These are phyloP conservation scores for Protonemura montana DNA, from an alignment of 2,888 invertebrate species.

Conservation along the genomic window DNA sequence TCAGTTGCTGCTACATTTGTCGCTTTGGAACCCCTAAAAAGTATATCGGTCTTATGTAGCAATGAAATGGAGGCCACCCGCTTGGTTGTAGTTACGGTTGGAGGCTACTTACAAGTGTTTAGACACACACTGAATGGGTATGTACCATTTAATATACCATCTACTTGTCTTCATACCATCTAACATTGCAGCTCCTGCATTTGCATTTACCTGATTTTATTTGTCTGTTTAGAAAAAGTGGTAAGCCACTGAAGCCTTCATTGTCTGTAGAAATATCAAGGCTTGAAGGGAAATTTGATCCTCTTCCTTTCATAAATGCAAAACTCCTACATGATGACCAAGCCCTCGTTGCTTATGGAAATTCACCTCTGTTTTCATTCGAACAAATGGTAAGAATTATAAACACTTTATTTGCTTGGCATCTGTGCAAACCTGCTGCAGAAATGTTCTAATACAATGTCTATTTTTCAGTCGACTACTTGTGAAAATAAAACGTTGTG, in stretches of 20 bases:
- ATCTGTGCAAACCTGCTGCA: no score
- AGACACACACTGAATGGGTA: conserved; percentile 79
- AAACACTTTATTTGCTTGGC: no score
- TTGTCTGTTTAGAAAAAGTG: conserved; percentile 56
- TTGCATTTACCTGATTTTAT: no score
- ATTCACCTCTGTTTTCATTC: conserved; percentile 64
- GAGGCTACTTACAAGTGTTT: conserved; percentile 82
- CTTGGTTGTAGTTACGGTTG: conserved; percentile 69
- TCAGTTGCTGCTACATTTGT: conserved; percentile 69
- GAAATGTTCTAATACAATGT: conserved; percentile 43
- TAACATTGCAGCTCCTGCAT: no score
- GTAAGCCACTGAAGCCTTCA: conserved; percentile 71
- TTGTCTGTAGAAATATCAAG: conserved; percentile 67
- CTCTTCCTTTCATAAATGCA: conserved; percentile 63
- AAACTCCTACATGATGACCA: conserved; percentile 56
- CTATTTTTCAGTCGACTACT: conserved; percentile 42
- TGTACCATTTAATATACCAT: conserved; percentile 54
- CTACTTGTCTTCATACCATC: no score
- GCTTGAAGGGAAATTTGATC: conserved; percentile 53
- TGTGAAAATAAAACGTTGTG: conserved; percentile 60
- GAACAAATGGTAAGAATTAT: conserved; percentile 64
- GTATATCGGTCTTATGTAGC: conserved; percentile 56
- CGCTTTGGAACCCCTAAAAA: conserved; percentile 56
- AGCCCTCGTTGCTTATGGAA: conserved; percentile 68
- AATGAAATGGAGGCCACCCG: conserved; percentile 35